Conservation (phyloP, 1,140 invertebrate genomes). For the Chironomus tepperi region DNA sequence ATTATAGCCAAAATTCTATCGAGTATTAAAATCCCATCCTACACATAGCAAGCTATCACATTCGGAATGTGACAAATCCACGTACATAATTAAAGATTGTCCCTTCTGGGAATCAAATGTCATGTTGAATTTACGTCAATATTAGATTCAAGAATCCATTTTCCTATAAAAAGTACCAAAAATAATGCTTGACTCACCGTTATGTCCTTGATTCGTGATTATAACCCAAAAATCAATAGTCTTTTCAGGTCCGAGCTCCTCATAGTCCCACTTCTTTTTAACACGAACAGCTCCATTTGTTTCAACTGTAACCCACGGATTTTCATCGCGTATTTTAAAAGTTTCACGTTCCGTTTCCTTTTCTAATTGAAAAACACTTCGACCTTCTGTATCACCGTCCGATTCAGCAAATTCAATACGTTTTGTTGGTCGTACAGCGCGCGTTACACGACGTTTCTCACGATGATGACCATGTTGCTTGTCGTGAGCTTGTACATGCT, state of each 20-base stretch:
- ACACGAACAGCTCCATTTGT: constrained; percentile 83
- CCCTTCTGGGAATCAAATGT: too few relatives aligned
- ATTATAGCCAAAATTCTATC: too few relatives aligned
- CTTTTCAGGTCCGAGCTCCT: constrained; percentile 89
- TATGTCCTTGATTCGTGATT: constrained; percentile 78
- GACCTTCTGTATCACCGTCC: constrained; percentile 78
- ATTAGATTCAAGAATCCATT: too few relatives aligned
- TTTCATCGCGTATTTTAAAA: constrained; percentile 87
- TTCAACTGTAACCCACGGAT: constrained; percentile 88
- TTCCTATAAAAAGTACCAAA: too few relatives aligned
- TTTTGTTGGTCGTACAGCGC: constrained; percentile 83
- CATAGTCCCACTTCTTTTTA: constrained; percentile 95
- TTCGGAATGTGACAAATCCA: too few relatives aligned
- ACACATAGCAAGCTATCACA: too few relatives aligned
- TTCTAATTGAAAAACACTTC: constrained; percentile 80
- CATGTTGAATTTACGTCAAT: too few relatives aligned
- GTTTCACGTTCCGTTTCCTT: constrained; percentile 87
- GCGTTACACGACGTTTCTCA: constrained; percentile 70
- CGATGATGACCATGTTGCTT: constrained; percentile 50
- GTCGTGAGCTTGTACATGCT: constrained; percentile 43
- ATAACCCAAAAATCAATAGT: constrained; percentile 95
- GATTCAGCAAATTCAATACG: constrained; percentile 85
- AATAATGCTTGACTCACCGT: constrained; percentile 51
- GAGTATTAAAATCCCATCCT: too few relatives aligned
- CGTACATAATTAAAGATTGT: too few relatives aligned